Percentiles rank a stretch among this genome's conserved stretches.
phyloP scores from a whole-genome alignment of 2,797 vertebrate species.

The Hoplostethus mediterraneus region DNA sequence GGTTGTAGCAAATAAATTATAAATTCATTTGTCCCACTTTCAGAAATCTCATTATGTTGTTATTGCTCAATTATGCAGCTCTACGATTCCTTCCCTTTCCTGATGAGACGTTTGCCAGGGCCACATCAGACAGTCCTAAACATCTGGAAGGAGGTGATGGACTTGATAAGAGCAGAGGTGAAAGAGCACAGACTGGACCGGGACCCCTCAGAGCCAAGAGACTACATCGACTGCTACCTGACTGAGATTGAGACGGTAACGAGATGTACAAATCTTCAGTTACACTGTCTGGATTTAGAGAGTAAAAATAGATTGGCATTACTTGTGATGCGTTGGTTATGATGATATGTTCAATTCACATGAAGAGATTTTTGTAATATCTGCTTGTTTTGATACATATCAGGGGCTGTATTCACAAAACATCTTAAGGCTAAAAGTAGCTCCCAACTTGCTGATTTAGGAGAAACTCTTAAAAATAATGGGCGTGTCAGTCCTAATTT shows the following conservation, averaged over 20 bases:
- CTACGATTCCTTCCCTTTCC: conserved; percentile 69
- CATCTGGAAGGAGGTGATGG: conserved; percentile 48
- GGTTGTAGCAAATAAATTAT: too few species aligned
- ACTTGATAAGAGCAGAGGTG: conserved; percentile 68
- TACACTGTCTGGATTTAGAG: not conserved
- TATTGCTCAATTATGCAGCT: conserved; percentile 46
- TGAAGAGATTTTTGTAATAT: too few species aligned
- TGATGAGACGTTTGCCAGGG: conserved; percentile 83
- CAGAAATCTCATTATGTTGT: not conserved
- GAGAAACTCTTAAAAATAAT: too few species aligned
- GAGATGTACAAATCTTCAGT: not conserved
- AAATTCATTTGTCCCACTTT: too few species aligned
- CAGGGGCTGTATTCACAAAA: too few species aligned
- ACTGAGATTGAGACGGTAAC: conserved; percentile 83
- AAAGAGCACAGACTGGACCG: conserved; percentile 78
- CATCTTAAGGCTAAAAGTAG: too few species aligned
- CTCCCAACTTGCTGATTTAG: too few species aligned
- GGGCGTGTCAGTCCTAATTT: too few species aligned
- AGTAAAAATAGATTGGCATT: too few species aligned
- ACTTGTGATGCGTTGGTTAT: too few species aligned
- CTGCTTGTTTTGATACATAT: too few species aligned
- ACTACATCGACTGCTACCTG: conserved; percentile 88
- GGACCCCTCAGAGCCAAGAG: conserved; percentile 74
- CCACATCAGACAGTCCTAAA: conserved; percentile 71
- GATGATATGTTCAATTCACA: too few species aligned